Conservation (phyloP, 2,113 vertebrate species). For the Rhinolophus ferrumequinum region DNA sequence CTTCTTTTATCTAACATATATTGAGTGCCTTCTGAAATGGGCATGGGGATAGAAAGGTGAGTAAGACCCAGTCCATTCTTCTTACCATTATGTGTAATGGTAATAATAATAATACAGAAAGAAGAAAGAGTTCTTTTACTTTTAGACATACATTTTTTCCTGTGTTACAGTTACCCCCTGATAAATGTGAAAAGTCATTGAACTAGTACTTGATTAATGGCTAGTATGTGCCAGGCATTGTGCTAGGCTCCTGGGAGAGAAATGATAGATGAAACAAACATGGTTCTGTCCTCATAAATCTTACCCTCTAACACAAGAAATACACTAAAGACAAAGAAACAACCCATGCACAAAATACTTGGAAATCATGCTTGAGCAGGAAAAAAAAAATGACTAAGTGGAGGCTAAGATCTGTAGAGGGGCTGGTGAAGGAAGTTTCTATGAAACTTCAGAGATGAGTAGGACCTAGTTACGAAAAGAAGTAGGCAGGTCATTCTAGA, state of each 20-base stretch:
- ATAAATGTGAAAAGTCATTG: neutral
- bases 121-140: neutral
- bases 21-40: neutral
- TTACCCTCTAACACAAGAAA: neutral
- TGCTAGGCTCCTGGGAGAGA: neutral
- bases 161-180: neutral
- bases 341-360: neutral
- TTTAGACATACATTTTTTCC: neutral
- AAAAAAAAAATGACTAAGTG: neutral
- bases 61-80: neutral
- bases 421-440: rapidly evolving
- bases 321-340: neutral
- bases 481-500: rapidly evolving
- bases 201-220: neutral
- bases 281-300: neutral
- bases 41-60: neutral
- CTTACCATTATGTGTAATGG: no score
- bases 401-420: rapidly evolving
- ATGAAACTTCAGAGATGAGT: neutral
- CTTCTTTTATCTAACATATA: neutral
- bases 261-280: rapidly evolving
- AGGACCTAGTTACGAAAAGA: neutral
- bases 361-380: neutral
- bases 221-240: neutral
- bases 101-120: neutral